These are phyloP conservation scores for Pyrrhosoma nymphula DNA, from an alignment of 2,888 invertebrate genomes.

Conservation along the genomic window DNA sequence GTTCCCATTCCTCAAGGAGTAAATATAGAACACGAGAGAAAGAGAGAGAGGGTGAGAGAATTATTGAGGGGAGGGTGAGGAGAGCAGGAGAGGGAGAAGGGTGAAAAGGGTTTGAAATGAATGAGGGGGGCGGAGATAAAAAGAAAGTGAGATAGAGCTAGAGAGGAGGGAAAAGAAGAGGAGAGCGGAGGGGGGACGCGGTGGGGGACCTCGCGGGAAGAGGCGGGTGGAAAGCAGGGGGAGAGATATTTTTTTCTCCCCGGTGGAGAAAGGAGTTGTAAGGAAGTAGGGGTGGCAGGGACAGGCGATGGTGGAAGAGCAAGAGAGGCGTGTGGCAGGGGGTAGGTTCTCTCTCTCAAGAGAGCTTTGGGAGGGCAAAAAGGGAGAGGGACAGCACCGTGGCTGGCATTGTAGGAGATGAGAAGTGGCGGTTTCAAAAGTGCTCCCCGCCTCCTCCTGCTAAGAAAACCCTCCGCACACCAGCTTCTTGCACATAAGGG, in stretches of 20 bases:
- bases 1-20: not conserved
- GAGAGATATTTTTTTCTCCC: not conserved
- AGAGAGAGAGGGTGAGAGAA: not conserved
- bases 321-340: no score
- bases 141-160: not conserved
- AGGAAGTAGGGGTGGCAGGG: not conserved
- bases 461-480: not conserved
- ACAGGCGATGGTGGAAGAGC: not conserved
- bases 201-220: not conserved
- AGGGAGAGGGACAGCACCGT: not conserved
- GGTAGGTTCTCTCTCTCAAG: not conserved
- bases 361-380: not conserved
- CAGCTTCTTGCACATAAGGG: not conserved
- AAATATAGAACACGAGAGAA: not conserved
- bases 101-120: not conserved
- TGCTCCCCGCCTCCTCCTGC: not conserved
- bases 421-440: conserved; percentile 56
- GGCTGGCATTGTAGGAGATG: conserved; percentile 51
- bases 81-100: not conserved
- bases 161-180: not conserved
- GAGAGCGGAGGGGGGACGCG: not conserved
- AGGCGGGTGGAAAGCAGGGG: not conserved
- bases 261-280: not conserved
- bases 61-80: not conserved
- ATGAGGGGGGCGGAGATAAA: not conserved